phyloP scores from a whole-genome alignment of 2,888 invertebrate species.

The Harmothoe impar region DNA sequence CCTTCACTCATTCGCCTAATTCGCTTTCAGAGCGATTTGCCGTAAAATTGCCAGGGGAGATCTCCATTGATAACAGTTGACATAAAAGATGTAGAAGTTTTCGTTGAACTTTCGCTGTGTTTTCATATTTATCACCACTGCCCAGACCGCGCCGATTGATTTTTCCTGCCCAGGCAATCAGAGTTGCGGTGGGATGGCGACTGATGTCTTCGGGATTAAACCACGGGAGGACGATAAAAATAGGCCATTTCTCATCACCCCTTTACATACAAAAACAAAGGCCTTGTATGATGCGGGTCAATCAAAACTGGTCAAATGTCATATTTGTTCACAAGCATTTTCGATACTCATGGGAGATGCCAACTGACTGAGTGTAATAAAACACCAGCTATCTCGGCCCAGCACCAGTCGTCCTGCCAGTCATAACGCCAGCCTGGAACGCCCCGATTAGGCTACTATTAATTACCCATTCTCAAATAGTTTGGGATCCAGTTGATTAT shows the following conservation, averaged over 20 bases:
- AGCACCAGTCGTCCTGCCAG: not conserved
- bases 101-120: constrained; percentile 48
- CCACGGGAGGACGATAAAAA: not conserved
- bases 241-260: not conserved
- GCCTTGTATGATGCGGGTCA: not conserved
- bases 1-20: constrained; percentile 46
- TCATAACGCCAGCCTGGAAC: not conserved
- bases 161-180: constrained; percentile 6
- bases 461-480: constrained; percentile 52
- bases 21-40: constrained; percentile 28
- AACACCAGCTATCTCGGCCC: constrained; percentile 14
- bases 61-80: constrained; percentile 38
- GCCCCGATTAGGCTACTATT: constrained; percentile 36
- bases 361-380: not conserved
- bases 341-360: not conserved
- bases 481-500: constrained; percentile 42
- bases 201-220: constrained; percentile 27
- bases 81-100: constrained; percentile 46
- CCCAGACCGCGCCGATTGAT: constrained; percentile 13
- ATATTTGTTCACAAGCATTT: not conserved
- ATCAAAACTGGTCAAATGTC: constrained; percentile 42
- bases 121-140: constrained; percentile 40
- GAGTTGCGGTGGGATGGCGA: not conserved
- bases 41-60: constrained; percentile 30
- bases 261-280: constrained; percentile 42